Evolutionary conservation across 2,797 vertebrate species (phyloP).

Genomic region (Salmo trutta): DNA sequence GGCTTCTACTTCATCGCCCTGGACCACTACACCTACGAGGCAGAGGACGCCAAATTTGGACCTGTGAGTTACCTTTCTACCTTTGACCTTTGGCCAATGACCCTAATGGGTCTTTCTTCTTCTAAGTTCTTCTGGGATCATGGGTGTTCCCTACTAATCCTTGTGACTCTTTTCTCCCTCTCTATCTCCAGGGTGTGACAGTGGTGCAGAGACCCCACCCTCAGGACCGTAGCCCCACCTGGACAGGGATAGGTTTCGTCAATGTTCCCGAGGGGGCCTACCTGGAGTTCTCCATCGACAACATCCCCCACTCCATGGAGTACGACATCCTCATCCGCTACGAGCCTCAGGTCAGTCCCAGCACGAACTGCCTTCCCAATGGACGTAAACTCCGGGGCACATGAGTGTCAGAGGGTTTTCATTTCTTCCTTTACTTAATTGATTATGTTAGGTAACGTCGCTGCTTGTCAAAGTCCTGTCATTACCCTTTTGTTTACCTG

Average conservation of each 20-base stretch:
- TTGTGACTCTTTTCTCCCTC: background rate
- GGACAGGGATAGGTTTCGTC: slow-evolving; percentile 93
- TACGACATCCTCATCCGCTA: slow-evolving; percentile 95
- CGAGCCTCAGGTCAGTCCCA: slow-evolving; percentile 87
- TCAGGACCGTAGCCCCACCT: slow-evolving; percentile 87
- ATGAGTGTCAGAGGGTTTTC: background rate
- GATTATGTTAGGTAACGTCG: background rate
- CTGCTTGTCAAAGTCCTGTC: background rate
- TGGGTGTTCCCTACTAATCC: background rate
- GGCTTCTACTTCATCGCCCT: slow-evolving; percentile 94
- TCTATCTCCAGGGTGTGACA: slow-evolving; percentile 78
- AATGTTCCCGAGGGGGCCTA: slow-evolving; percentile 90
- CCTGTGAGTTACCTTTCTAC: slow-evolving; percentile 80
- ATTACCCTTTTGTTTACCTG: background rate
- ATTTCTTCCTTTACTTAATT: background rate
- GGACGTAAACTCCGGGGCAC: background rate
- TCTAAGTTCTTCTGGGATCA: background rate
- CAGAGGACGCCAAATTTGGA: slow-evolving; percentile 87
- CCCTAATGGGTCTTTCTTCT: background rate
- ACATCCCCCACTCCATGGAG: slow-evolving; percentile 95
- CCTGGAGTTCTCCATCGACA: slow-evolving; percentile 90
- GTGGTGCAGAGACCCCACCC: slow-evolving; percentile 84
- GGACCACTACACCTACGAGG: slow-evolving; percentile 96
- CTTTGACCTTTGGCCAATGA: background rate
- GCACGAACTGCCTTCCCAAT: background rate